Percentiles rank a stretch among this genome's conserved stretches.
Evolutionary conservation across 2,888 invertebrate genomes (phyloP).

Genomic region (Lydus trimaculatus): DNA sequence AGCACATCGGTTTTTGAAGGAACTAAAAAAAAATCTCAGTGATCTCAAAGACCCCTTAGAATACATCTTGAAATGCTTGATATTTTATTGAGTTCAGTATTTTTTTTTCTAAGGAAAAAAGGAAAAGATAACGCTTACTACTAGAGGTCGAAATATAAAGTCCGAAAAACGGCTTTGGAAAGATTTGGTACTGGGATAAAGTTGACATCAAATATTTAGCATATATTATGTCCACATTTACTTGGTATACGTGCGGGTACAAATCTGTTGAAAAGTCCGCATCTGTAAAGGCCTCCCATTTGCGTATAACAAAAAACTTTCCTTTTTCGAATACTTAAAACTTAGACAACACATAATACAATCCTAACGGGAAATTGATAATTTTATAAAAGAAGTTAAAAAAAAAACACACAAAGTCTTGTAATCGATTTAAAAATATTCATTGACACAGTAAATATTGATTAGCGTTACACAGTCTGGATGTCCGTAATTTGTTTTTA

Average conservation of each 20-base stretch:
- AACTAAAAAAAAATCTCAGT: neutral
- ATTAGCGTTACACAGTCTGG: neutral
- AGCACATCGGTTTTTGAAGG: neutral
- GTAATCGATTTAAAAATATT: neutral
- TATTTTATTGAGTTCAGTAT: neutral
- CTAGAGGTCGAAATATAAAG: neutral
- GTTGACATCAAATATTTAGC: neutral
- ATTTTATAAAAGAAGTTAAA: too few species aligned
- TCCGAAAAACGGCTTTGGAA: neutral
- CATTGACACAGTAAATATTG: neutral
- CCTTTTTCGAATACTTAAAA: neutral
- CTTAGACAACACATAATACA: slow-evolving; percentile 40
- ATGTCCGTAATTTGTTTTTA: neutral
- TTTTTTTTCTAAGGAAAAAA: neutral
- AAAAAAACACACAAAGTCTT: too few species aligned
- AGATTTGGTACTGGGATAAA: neutral
- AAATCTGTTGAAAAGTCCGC: neutral
- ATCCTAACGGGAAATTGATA: neutral
- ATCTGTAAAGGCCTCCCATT: neutral
- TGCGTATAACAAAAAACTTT: neutral
- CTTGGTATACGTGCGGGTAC: neutral
- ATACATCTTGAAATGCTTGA: neutral
- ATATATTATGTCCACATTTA: neutral
- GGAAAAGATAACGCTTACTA: neutral
- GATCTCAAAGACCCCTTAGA: neutral